Percentiles rank a stretch among this genome's conserved stretches.
phyloP scores from a whole-genome alignment of 1,140 invertebrate species.

The Drosophila mauritiana region DNA sequence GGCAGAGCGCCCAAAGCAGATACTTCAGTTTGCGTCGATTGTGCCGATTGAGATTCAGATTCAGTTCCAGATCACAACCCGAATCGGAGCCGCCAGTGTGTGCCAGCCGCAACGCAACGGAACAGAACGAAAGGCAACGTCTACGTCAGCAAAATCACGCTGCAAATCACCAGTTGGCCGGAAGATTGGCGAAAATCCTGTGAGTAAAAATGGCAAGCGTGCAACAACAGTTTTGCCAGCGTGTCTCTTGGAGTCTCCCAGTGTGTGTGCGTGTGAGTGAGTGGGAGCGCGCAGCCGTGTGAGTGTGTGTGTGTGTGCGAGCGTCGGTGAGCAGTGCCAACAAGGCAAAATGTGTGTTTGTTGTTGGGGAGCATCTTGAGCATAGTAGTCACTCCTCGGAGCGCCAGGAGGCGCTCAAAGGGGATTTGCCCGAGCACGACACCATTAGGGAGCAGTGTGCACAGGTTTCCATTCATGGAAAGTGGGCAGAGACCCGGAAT shows the following conservation, averaged over 20 bases:
- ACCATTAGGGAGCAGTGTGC: not conserved
- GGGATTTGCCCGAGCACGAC: not conserved
- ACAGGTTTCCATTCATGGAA: not conserved
- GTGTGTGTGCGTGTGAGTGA: slow-evolving; percentile 21
- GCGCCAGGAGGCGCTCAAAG: not conserved
- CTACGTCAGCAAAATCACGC: slow-evolving; percentile 62
- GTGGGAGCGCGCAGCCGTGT: slow-evolving; percentile 16
- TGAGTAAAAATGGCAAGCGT: slow-evolving; percentile 35
- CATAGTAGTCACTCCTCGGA: slow-evolving; percentile 13
- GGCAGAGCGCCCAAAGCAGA: slow-evolving; percentile 34
- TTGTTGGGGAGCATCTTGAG: slow-evolving; percentile 35
- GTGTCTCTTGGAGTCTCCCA: slow-evolving; percentile 33
- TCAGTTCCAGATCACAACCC: slow-evolving; percentile 26
- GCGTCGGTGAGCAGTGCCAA: slow-evolving; percentile 26
- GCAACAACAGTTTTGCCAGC: slow-evolving; percentile 50
- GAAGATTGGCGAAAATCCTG: slow-evolving; percentile 31
- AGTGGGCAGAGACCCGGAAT: not conserved
- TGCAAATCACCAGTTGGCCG: slow-evolving; percentile 4
- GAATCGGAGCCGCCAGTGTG: slow-evolving; percentile 4
- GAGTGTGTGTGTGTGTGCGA: slow-evolving; percentile 1
- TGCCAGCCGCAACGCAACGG: slow-evolving; percentile 1
- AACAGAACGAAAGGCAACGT: not conserved
- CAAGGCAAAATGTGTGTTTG: slow-evolving; percentile 49
- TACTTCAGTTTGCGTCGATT: slow-evolving; percentile 15
- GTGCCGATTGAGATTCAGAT: slow-evolving; percentile 12